Evolutionary conservation across 1,140 invertebrate genomes (phyloP).

Genomic region (Ditylenchus dipsaci): DNA sequence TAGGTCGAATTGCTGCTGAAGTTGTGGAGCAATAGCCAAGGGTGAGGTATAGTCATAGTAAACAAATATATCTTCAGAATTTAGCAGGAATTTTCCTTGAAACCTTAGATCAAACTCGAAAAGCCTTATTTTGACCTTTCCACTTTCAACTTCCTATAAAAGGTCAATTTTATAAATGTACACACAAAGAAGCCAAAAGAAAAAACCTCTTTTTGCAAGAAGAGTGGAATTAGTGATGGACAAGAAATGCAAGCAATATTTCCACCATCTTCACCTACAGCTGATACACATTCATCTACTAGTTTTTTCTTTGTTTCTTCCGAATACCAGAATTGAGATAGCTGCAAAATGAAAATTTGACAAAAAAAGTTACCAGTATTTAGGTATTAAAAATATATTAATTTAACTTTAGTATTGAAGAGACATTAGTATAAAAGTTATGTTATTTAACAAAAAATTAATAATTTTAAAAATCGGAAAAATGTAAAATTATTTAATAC

Average conservation of each 20-base stretch:
- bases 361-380: slow-evolving; percentile 17
- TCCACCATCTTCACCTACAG: slow-evolving; percentile 6
- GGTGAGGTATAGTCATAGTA: slow-evolving; percentile 84
- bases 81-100: slow-evolving; percentile 64
- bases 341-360: slow-evolving; percentile 63
- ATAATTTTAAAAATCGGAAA: too few relatives aligned
- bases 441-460: too few relatives aligned
- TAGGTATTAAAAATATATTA: too few relatives aligned
- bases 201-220: slow-evolving; percentile 53
- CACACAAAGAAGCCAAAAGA: too few relatives aligned
- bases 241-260: slow-evolving; percentile 79
- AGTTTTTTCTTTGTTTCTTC: slow-evolving; percentile 69
- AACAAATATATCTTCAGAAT: slow-evolving; percentile 70
- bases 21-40: slow-evolving; percentile 67
- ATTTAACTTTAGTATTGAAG: slow-evolving; percentile 3
- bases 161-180: background rate
- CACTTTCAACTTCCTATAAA: slow-evolving; percentile 39
- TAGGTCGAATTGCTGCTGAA: slow-evolving; percentile 70
- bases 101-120: slow-evolving; percentile 71
- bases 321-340: slow-evolving; percentile 94
- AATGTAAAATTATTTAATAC: too few relatives aligned
- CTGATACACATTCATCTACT: slow-evolving; percentile 58
- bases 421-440: too few relatives aligned
- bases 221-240: slow-evolving; percentile 74
- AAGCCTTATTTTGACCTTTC: slow-evolving; percentile 68